These are phyloP conservation scores for Chrysogorgia sp. DNA, from an alignment of 92 coral and sea anemone species.

Conservation along the genomic window DNA sequence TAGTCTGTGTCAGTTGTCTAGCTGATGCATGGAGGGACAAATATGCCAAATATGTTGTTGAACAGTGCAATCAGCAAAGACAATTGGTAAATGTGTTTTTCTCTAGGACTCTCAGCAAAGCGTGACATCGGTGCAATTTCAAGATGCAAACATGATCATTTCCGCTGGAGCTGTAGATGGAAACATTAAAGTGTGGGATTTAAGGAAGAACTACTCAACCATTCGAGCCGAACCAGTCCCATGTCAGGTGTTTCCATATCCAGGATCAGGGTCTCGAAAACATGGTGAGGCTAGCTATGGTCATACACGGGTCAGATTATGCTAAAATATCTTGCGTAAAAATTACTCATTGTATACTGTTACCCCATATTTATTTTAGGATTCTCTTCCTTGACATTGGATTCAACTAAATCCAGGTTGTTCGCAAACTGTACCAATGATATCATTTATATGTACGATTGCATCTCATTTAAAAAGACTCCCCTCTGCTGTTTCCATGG, in stretches of 20 bases:
- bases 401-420: conserved; percentile 77
- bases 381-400: conserved; percentile 84
- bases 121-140: conserved; percentile 89
- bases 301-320: too few species aligned
- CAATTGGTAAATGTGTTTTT: background rate
- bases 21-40: background rate
- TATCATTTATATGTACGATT: conserved; percentile 87
- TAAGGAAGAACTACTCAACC: conserved; percentile 82
- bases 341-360: background rate
- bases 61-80: background rate
- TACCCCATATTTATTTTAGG: conserved; percentile 59
- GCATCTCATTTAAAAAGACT: conserved; percentile 63
- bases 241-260: conserved; percentile 87
- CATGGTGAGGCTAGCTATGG: too few species aligned
- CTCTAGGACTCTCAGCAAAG: conserved; percentile 86
- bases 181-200: conserved; percentile 92
- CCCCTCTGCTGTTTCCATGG: conserved; percentile 80
- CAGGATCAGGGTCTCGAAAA: conserved; percentile 81
- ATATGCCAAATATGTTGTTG: background rate
- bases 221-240: conserved; percentile 68
- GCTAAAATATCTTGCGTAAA: too few species aligned
- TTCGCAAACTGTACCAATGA: conserved; percentile 95
- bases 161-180: conserved; percentile 99
- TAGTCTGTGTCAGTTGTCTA: too few species aligned
- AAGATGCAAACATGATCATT: conserved; percentile 75